phyloP scores from a whole-genome alignment of 2,113 vertebrate species.

The Odobenus rosmarus region DNA sequence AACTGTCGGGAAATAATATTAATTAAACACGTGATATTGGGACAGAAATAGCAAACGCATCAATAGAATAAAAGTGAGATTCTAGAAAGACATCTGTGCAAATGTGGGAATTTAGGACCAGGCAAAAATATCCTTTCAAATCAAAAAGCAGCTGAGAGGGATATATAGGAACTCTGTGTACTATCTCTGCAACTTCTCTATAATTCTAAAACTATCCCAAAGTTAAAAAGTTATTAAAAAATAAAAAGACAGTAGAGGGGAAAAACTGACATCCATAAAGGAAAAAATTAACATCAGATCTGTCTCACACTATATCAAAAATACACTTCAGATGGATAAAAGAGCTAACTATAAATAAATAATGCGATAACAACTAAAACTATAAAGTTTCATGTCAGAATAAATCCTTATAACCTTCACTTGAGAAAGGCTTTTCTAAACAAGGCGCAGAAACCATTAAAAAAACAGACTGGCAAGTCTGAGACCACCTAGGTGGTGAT shows the following conservation, averaged over 20 bases:
- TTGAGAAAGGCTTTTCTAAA: background rate
- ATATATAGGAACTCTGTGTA: background rate
- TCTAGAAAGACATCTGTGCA: background rate
- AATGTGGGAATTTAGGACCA: background rate
- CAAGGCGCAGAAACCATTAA: background rate
- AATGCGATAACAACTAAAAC: background rate
- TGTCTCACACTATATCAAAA: background rate
- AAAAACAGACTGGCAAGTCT: background rate
- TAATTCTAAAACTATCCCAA: background rate
- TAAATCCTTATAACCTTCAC: background rate
- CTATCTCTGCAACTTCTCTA: background rate
- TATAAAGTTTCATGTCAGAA: background rate
- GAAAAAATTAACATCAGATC: background rate
- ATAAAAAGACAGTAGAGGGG: background rate
- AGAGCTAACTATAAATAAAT: background rate
- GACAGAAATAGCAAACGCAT: background rate
- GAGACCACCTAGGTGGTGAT: background rate
- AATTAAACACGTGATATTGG: background rate
- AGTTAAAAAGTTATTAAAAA: background rate
- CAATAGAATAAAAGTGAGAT: background rate
- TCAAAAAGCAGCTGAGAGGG: background rate
- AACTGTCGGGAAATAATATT: slow-evolving; percentile 34
- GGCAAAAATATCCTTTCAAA: slow-evolving; percentile 1
- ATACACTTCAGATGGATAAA: background rate
- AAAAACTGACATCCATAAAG: background rate